A percentile compares a stretch with the other conserved stretches of the same genome.
Evolutionary conservation across 2,888 invertebrate species (phyloP).

Genomic region (Hipparchia sbordonii): DNA sequence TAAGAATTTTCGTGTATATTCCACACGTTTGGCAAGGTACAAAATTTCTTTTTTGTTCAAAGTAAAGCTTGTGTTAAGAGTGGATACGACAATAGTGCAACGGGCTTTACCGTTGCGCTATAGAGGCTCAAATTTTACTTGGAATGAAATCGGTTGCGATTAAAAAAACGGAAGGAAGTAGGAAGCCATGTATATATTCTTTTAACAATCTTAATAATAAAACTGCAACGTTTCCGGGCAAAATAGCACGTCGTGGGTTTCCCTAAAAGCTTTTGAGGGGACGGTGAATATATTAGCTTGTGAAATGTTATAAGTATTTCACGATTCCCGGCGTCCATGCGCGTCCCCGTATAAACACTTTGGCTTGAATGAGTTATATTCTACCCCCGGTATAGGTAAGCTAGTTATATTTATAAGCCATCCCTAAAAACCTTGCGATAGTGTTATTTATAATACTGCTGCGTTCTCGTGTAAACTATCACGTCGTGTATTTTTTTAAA

Average conservation of each 20-base stretch:
- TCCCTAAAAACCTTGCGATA: too few relatives aligned
- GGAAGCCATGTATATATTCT: too few relatives aligned
- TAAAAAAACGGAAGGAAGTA: too few relatives aligned
- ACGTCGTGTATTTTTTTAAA: conserved; percentile 39
- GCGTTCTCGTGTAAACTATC: conserved; percentile 19
- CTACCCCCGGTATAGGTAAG: background rate
- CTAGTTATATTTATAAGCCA: background rate
- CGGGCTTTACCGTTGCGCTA: too few relatives aligned
- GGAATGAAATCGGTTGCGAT: too few relatives aligned
- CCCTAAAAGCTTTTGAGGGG: background rate
- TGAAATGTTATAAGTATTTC: background rate
- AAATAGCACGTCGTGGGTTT: background rate
- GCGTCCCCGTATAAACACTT: background rate
- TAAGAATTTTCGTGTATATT: too few relatives aligned
- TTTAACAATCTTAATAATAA: background rate
- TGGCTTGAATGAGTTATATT: background rate
- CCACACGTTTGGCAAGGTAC: too few relatives aligned
- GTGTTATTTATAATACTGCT: too few relatives aligned
- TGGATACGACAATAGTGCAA: too few relatives aligned
- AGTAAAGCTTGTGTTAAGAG: too few relatives aligned
- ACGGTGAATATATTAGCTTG: background rate
- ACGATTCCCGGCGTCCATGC: background rate
- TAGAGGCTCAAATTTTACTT: too few relatives aligned
- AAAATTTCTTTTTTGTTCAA: too few relatives aligned
- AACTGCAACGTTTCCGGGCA: background rate